Evolutionary conservation across 2,113 vertebrate genomes (phyloP).

Genomic region (Thalassoma bifasciatum): DNA sequence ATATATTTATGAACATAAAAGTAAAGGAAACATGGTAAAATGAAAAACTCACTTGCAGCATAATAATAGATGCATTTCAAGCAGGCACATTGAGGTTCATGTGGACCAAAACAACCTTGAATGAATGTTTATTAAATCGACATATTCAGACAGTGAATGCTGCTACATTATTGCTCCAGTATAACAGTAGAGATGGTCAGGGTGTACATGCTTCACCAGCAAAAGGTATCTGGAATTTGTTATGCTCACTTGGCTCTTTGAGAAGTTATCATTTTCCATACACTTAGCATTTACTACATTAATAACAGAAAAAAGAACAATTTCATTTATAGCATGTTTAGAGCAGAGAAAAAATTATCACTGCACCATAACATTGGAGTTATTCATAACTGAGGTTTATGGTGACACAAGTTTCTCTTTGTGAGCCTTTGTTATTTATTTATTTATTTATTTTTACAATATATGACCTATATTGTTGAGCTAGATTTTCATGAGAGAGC

Average conservation of each 20-base stretch:
- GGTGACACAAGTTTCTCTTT: not conserved
- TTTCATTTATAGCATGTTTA: conserved; percentile 8
- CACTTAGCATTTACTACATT: conserved; percentile 23
- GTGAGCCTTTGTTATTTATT: no score
- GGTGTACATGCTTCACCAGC: conserved; percentile 28
- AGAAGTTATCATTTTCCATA: not conserved
- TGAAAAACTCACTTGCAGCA: conserved; percentile 5
- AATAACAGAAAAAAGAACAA: conserved; percentile 7
- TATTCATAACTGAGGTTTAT: conserved; percentile 13
- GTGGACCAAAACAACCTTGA: conserved; percentile 16
- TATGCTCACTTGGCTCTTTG: conserved; percentile 11
- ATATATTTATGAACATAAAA: conserved; percentile 19
- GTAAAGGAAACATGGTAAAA: not conserved
- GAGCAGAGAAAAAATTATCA: conserved; percentile 12
- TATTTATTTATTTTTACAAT: no score
- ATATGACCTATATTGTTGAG: no score
- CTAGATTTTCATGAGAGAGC: no score
- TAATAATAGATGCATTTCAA: conserved; percentile 15
- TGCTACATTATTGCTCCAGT: conserved; percentile 50
- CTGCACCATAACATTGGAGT: not conserved
- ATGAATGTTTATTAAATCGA: conserved; percentile 43
- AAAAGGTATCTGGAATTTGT: conserved; percentile 17
- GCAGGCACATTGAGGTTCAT: conserved; percentile 32
- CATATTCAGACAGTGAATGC: conserved; percentile 21
- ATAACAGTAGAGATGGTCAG: conserved; percentile 21